A percentile compares a stretch with the other conserved stretches of the same genome.
phyloP scores from a whole-genome alignment of 2,888 invertebrate species.

The Ophioninae sp. region DNA sequence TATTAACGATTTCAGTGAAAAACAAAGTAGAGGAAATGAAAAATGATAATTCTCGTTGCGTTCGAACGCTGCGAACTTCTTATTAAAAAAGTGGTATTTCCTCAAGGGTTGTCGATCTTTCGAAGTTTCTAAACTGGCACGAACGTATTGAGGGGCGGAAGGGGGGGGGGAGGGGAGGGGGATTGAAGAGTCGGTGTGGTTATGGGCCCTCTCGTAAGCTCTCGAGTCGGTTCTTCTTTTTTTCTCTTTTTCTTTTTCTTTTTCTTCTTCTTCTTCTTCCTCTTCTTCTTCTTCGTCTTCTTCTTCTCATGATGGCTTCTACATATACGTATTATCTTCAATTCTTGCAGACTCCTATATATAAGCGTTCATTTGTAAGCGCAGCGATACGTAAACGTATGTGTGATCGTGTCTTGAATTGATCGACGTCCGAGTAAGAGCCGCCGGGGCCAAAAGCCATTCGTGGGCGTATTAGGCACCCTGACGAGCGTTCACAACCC shows the following conservation, averaged over 20 bases:
- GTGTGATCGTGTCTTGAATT: constrained; percentile 55
- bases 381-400: constrained; percentile 4
- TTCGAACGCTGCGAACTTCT: not conserved
- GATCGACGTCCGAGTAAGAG: constrained; percentile 58
- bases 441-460: constrained; percentile 61
- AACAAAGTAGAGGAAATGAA: too few relatives aligned
- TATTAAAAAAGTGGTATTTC: constrained; percentile 12
- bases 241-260: not conserved
- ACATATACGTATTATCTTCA: constrained; percentile 4
- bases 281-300: not conserved
- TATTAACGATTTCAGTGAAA: too few relatives aligned
- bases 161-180: constrained; percentile 20
- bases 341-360: not conserved
- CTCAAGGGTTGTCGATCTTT: constrained; percentile 9
- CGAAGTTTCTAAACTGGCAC: constrained; percentile 21
- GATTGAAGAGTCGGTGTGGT: constrained; percentile 26
- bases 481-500: constrained; percentile 63
- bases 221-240: not conserved
- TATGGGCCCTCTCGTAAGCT: constrained; percentile 26
- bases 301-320: constrained; percentile 25
- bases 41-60: too few relatives aligned
- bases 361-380: constrained; percentile 1
- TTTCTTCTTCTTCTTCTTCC: not conserved
- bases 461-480: constrained; percentile 64
- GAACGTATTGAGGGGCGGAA: not conserved